Conservation (phyloP, 2,113 vertebrate species). For the Sisor rabdophorus region DNA sequence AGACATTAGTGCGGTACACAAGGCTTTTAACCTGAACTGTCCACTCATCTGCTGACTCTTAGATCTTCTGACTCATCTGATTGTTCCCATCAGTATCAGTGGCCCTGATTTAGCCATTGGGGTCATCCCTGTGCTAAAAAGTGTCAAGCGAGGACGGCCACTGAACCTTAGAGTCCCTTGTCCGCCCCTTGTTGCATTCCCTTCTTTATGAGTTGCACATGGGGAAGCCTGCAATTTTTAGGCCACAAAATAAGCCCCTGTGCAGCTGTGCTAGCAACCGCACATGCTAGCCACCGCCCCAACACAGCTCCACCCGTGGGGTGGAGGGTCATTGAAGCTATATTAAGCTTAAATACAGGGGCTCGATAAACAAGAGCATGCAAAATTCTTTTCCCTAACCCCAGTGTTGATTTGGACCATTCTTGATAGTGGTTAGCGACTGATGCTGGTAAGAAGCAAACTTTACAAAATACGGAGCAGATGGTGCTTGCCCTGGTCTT, state of each 20-base stretch:
- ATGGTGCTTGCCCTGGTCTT: slow-evolving; percentile 57
- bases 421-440: slow-evolving; percentile 68
- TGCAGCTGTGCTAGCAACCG: slow-evolving; percentile 72
- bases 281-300: slow-evolving; percentile 66
- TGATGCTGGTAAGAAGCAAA: slow-evolving; percentile 64
- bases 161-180: slow-evolving; percentile 72
- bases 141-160: slow-evolving; percentile 75
- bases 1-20: background rate
- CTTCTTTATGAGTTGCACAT: slow-evolving; percentile 69
- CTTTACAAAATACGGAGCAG: slow-evolving; percentile 73
- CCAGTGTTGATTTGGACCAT: slow-evolving; percentile 69
- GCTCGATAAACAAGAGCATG: slow-evolving; percentile 78
- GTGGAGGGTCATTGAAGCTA: slow-evolving; percentile 78
- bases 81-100: background rate
- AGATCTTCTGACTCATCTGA: background rate
- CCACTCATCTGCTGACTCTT: background rate
- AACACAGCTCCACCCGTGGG: slow-evolving; percentile 68
- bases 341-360: slow-evolving; percentile 85
- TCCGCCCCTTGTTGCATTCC: slow-evolving; percentile 75
- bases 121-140: slow-evolving; percentile 41
- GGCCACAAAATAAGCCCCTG: slow-evolving; percentile 78
- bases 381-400: slow-evolving; percentile 66
- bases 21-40: background rate
- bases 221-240: slow-evolving; percentile 74
- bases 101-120: slow-evolving; percentile 21